These are phyloP conservation scores for Adineta ricciae DNA, from an alignment of 2,888 invertebrate species.

Conservation along the genomic window DNA sequence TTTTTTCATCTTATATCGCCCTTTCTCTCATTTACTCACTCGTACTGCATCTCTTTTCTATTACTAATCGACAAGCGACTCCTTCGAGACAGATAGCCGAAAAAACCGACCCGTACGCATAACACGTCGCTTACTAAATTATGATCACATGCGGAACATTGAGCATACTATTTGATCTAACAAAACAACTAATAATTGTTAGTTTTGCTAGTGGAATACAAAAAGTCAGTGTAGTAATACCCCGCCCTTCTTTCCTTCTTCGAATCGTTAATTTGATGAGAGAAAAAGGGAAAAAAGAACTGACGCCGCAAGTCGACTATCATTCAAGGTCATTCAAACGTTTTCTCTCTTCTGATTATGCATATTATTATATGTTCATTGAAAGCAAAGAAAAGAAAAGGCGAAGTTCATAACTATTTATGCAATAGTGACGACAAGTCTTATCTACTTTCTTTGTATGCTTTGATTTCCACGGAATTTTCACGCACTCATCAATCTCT, in stretches of 20 bases:
- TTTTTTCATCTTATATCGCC: neutral
- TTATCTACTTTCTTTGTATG: neutral
- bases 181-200: neutral
- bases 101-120: neutral
- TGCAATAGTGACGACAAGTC: neutral
- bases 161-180: neutral
- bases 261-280: neutral
- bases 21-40: neutral
- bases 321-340: neutral
- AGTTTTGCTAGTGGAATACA: neutral
- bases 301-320: neutral
- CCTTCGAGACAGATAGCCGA: neutral
- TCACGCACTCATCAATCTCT: neutral
- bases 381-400: neutral
- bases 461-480: neutral
- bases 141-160: neutral
- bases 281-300: neutral
- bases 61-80: neutral
- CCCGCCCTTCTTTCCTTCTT: neutral
- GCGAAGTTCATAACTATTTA: slow-evolving; percentile 4
- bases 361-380: neutral
- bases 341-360: neutral
- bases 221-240: neutral
- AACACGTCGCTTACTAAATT: neutral
- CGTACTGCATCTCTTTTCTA: neutral